Percentiles rank a stretch among this genome's conserved stretches.
These are phyloP conservation scores for Sciurus niger DNA, from an alignment of 2,113 vertebrate species.

Conservation along the genomic window DNA sequence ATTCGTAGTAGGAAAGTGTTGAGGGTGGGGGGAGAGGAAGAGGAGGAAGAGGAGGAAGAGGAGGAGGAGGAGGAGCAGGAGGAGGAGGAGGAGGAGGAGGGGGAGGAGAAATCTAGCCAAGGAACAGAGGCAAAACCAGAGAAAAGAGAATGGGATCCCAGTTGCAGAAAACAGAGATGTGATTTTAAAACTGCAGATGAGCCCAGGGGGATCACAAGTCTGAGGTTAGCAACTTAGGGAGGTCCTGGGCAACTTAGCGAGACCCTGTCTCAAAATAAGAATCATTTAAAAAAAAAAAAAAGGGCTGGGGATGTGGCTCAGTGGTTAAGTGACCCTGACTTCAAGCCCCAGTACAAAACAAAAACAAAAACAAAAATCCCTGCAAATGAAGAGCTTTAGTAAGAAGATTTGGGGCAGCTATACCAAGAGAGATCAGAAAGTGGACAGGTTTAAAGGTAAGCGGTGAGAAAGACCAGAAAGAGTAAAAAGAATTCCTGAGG, in stretches of 20 bases:
- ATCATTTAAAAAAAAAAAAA: too few relatives aligned
- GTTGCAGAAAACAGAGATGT: background rate
- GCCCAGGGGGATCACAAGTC: too few relatives aligned
- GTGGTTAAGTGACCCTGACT: too few relatives aligned
- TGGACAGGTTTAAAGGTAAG: background rate
- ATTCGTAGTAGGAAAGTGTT: background rate
- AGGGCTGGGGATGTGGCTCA: too few relatives aligned
- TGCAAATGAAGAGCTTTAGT: background rate
- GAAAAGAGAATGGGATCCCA: background rate
- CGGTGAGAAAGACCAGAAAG: background rate
- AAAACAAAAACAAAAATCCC: too few relatives aligned
- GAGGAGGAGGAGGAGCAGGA: too few relatives aligned
- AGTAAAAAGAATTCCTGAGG: background rate
- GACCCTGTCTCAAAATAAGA: too few relatives aligned
- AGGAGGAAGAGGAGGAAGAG: background rate
- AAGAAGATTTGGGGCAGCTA: background rate
- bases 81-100: too few relatives aligned
- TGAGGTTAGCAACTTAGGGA: too few relatives aligned
- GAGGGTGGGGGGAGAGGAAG: too few relatives aligned
- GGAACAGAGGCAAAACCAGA: background rate
- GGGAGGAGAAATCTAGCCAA: background rate
- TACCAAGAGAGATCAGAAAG: background rate
- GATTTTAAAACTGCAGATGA: background rate
- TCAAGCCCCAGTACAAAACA: too few relatives aligned
- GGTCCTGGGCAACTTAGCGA: too few relatives aligned